Base-by-base conservation (phyloP, 2,797 vertebrate genomes). In the Notolabrus celidotus region DNA sequence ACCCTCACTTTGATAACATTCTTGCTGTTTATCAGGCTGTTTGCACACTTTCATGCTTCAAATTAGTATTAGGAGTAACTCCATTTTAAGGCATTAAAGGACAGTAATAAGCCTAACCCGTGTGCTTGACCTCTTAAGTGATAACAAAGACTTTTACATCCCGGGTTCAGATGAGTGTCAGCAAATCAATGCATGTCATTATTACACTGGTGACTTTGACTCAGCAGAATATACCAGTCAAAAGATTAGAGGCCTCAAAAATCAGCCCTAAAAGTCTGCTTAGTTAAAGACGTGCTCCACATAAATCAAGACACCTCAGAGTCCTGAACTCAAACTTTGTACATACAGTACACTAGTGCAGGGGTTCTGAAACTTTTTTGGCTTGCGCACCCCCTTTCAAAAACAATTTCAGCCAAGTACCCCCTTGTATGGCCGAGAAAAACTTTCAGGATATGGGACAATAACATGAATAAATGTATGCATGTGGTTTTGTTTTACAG, bases 21-120 rank as follows among this genome's bases (percentile, higher is more conserved):
- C 25, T 55, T 67, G n/a, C 43, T 52, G 43, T 53, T 56, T 31
- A 61, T 69, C 50, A 59, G 55, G 17, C 17, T 56, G 51, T 52
- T 53, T 51, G 38, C 31, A 34, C 36, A 22, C 41, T 46, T 22
- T 60, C 53, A 17, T 51, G 39, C 19, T 43, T 49, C 22, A 58
- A 46, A 54, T 34, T 53, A 8, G 14, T 64, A 53, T 36, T 52
- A 63, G 27, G 50, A 54, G 33, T 50, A 29, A 52, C 22, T 0
- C 34, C 36, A 7, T 12, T 46, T 10, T 8, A 8, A 1, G 2
- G 23, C 51, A 49, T 38, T 62, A 52, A 2, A 9, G 15, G 17
- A 46, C 20, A 33, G 31, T 15, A 39, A 57, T 55, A 17, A 43
- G 16, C 20, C 14, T 5, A 27, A 63, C 25, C 23, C 59, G 20